A percentile compares a stretch with the other conserved stretches of the same genome.
Conservation (phyloP, 1,140 invertebrate species). For the Physella acuta region DNA sequence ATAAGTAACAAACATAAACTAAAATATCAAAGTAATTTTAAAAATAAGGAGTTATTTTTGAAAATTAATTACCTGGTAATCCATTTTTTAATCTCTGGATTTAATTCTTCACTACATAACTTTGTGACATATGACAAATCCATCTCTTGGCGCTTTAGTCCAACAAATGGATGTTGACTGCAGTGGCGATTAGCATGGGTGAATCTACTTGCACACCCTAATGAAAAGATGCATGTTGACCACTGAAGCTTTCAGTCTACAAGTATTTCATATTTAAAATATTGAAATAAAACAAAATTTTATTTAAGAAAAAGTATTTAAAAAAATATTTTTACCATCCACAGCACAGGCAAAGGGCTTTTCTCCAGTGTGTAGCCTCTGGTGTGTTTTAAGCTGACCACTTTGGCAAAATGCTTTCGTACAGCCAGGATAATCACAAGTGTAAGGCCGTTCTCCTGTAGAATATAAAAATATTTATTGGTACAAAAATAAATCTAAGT, state of each 20-base stretch:
- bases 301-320: neutral
- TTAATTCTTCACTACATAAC: conserved; percentile 5
- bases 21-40: no score
- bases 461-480: no score
- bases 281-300: conserved; percentile 1
- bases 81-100: conserved; percentile 64
- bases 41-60: neutral
- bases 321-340: conserved; percentile 57
- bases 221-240: conserved; percentile 30
- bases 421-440: conserved; percentile 78
- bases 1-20: neutral
- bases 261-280: neutral
- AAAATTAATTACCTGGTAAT: conserved; percentile 64
- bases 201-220: conserved; percentile 69
- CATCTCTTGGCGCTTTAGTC: conserved; percentile 45
- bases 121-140: conserved; percentile 13
- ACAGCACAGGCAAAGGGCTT: conserved; percentile 78
- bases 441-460: conserved; percentile 75
- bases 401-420: conserved; percentile 78
- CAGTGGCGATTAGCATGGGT: conserved; percentile 83
- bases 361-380: conserved; percentile 78
- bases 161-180: conserved; percentile 55
- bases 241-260: neutral
- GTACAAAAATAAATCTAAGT: no score
- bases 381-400: conserved; percentile 81